Conservation (phyloP, 1,140 invertebrate genomes). For the Chironomus tepperi region DNA sequence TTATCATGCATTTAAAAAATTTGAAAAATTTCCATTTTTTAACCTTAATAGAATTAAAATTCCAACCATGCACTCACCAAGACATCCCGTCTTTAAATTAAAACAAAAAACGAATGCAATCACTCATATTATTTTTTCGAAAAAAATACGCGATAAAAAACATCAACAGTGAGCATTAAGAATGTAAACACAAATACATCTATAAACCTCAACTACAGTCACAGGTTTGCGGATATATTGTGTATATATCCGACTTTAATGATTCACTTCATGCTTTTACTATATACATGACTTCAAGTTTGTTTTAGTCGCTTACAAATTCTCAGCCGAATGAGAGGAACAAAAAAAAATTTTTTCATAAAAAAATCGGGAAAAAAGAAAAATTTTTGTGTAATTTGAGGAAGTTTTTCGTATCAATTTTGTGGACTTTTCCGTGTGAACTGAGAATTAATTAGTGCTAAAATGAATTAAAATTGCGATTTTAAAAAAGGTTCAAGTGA, state of each 20-base stretch:
- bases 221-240: neutral
- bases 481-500: neutral
- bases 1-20: too few relatives aligned
- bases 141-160: neutral
- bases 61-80: too few relatives aligned
- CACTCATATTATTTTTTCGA: too few relatives aligned
- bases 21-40: too few relatives aligned
- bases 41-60: too few relatives aligned
- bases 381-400: neutral
- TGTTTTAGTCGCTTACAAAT: constrained; percentile 15
- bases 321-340: constrained; percentile 11
- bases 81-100: too few relatives aligned
- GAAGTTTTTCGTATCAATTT: neutral
- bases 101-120: too few relatives aligned
- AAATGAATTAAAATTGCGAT: neutral
- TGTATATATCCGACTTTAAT: constrained; percentile 14
- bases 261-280: constrained; percentile 20
- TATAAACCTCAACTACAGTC: neutral
- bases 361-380: neutral
- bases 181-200: neutral
- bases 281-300: neutral
- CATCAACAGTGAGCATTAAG: constrained; percentile 6
- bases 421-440: neutral
- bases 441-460: neutral
- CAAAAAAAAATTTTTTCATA: neutral